Conservation (phyloP, 2,797 vertebrate genomes). For the Gila robusta region DNA sequence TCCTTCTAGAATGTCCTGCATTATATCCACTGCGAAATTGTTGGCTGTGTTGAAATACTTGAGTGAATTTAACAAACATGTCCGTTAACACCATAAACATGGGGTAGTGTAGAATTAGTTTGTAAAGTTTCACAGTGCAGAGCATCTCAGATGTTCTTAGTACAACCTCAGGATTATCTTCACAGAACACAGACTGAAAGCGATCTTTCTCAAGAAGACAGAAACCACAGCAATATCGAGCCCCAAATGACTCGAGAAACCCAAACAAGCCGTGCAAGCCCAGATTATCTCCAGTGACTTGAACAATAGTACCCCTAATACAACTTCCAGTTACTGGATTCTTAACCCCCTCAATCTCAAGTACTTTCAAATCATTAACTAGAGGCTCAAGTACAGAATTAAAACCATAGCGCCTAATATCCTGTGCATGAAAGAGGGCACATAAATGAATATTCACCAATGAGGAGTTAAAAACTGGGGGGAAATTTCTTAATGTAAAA, state of each 20-base stretch:
- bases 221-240: conserved; percentile 57
- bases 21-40: too few species aligned
- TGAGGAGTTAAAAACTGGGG: background rate
- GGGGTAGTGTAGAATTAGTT: too few species aligned
- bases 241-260: conserved; percentile 62
- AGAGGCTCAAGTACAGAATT: background rate
- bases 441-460: conserved; percentile 4
- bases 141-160: too few species aligned
- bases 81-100: too few species aligned
- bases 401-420: background rate
- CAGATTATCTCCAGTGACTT: conserved; percentile 57
- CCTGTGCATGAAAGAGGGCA: conserved; percentile 14
- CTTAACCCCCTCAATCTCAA: conserved; percentile 29
- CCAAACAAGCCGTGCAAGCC: conserved; percentile 47
- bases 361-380: too few species aligned
- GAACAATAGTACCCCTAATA: conserved; percentile 52
- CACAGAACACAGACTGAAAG: conserved; percentile 55
- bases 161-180: conserved; percentile 31
- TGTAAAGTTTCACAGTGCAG: too few species aligned
- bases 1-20: too few species aligned
- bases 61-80: too few species aligned
- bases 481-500: too few species aligned
- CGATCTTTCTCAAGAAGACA: conserved; percentile 48
- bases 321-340: conserved; percentile 3
- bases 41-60: too few species aligned